A percentile compares a stretch with the other conserved stretches of the same genome.
Conservation (phyloP, 1,140 invertebrate genomes). For the Heliconius melpomene region DNA sequence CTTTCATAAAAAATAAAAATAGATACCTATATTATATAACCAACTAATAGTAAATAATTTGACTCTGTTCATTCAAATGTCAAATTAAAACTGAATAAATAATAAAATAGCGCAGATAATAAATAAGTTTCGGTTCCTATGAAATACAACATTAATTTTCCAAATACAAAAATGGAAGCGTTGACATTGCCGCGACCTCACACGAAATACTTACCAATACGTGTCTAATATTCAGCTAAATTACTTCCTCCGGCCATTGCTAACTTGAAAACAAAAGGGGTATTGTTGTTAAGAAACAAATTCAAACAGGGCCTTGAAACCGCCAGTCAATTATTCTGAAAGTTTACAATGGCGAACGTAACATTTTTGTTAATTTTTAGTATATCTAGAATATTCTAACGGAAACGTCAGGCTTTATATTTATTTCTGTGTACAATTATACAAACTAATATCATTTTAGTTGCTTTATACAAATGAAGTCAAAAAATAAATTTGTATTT, state of each 20-base stretch:
- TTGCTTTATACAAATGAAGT: no score
- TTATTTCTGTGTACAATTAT: neutral
- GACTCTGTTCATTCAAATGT: neutral
- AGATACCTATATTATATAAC: neutral
- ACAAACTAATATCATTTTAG: no score
- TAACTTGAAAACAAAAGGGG: slow-evolving; percentile 50
- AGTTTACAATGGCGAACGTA: slow-evolving; percentile 32
- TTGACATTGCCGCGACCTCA: slow-evolving; percentile 67
- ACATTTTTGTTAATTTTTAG: slow-evolving; percentile 26
- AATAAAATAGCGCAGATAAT: neutral
- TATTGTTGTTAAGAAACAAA: slow-evolving; percentile 37
- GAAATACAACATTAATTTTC: slow-evolving; percentile 17
- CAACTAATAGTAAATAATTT: neutral
- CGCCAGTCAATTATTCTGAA: slow-evolving; percentile 38
- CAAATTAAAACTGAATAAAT: neutral
- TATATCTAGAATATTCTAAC: neutral
- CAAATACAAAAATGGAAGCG: slow-evolving; percentile 28
- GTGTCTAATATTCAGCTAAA: slow-evolving; percentile 68
- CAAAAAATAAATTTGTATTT: no score
- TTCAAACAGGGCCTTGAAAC: slow-evolving; percentile 41
- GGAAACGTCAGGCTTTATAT: neutral
- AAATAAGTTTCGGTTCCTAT: slow-evolving; percentile 9
- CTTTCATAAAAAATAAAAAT: no score
- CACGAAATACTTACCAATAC: slow-evolving; percentile 60
- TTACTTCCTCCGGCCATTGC: slow-evolving; percentile 64